phyloP scores from a whole-genome alignment of 2,888 invertebrate species.

The Hemicrepidius hirtus region DNA sequence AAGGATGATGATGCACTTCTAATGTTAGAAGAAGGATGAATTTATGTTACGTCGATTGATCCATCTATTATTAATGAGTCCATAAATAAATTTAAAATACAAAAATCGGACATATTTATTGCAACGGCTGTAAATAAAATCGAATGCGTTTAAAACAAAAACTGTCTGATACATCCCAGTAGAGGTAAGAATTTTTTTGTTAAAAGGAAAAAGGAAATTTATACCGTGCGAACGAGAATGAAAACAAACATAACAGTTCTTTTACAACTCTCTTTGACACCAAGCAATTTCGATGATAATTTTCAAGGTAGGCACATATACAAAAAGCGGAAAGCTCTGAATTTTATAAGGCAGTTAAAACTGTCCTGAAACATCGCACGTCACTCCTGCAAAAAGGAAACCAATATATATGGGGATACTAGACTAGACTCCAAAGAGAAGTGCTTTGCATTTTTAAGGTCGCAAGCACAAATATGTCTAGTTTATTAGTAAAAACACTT shows the following conservation, averaged over 20 bases:
- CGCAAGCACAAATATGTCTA: slow-evolving; percentile 35
- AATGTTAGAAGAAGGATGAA: slow-evolving; percentile 6
- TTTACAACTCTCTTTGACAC: slow-evolving; percentile 65
- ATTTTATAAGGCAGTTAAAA: slow-evolving; percentile 59
- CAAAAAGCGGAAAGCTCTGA: slow-evolving; percentile 62
- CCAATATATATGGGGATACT: slow-evolving; percentile 37
- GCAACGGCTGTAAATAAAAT: slow-evolving; percentile 61
- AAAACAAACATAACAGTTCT: slow-evolving; percentile 68
- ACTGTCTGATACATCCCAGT: slow-evolving; percentile 58
- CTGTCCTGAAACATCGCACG: slow-evolving; percentile 58
- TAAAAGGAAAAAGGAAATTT: slow-evolving; percentile 65
- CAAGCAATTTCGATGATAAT: slow-evolving; percentile 66
- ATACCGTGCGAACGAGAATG: slow-evolving; percentile 69
- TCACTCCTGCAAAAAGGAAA: slow-evolving; percentile 54
- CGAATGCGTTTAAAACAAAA: slow-evolving; percentile 49
- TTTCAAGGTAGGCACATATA: slow-evolving; percentile 56
- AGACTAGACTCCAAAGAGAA: slow-evolving; percentile 40
- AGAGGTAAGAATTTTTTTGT: slow-evolving; percentile 60
- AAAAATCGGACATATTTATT: slow-evolving; percentile 63
- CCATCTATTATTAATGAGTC: slow-evolving; percentile 63
- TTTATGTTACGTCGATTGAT: slow-evolving; percentile 39
- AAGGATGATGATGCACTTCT: slow-evolving; percentile 13
- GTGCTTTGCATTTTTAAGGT: slow-evolving; percentile 39
- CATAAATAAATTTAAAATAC: slow-evolving; percentile 60
- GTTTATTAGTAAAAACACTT: slow-evolving; percentile 38